Conservation (phyloP, 2,113 vertebrate species). For the Saccopteryx bilineata region DNA sequence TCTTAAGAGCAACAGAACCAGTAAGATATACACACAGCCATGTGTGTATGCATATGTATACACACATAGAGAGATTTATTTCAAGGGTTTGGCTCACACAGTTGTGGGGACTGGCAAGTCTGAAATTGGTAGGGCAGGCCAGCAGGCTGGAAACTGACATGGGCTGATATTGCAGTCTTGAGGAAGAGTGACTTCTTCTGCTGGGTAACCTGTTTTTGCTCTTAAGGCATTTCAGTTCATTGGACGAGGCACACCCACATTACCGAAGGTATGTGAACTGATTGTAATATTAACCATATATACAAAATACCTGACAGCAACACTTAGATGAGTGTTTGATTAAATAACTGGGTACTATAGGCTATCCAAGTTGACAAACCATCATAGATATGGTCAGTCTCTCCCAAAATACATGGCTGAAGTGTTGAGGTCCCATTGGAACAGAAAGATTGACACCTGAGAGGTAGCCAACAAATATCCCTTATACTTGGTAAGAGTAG, state of each 20-base stretch:
- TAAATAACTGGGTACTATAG: not conserved
- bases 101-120: not conserved
- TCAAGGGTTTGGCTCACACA: not conserved
- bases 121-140: not conserved
- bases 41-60: not conserved
- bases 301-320: not conserved
- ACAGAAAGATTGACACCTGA: slow-evolving; percentile 13
- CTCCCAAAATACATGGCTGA: not conserved
- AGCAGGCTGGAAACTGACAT: slow-evolving; percentile 2
- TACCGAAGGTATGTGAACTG: not conserved
- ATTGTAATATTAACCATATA: not conserved
- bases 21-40: not conserved
- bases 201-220: slow-evolving; percentile 9
- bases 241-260: not conserved
- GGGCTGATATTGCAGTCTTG: not conserved
- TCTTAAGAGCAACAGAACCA: not conserved
- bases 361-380: not conserved
- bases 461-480: not conserved
- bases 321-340: not conserved
- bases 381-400: not conserved
- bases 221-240: not conserved
- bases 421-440: not conserved
- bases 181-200: slow-evolving; percentile 1
- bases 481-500: not conserved
- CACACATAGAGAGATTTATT: not conserved